Base-by-base conservation (phyloP, 2,797 vertebrate species). In the Phrynocephalus vlangalii region DNA sequence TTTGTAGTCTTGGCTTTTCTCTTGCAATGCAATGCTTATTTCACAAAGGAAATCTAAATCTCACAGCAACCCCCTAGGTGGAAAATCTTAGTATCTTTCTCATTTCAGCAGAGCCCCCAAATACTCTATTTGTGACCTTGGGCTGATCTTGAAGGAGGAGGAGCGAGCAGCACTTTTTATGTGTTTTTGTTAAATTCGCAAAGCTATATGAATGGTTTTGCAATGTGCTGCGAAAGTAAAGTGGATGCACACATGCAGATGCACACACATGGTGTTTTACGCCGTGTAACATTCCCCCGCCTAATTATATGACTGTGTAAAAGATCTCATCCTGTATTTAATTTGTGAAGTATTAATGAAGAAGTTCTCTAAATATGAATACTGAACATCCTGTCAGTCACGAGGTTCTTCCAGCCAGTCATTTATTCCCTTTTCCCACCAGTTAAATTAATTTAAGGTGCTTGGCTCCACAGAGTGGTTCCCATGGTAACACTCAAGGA, bases 301-400 rank as follows among this genome's bases (percentile, higher is more conserved):
- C 85, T 84, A 60, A 30, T 18, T 22, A 44, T 70, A 28, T 50
- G 16, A 70, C 73, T 0, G 0, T 72, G 30, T 48, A 86, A 72
- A 0, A 91, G 82, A 79, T 76, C 79, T 78, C 7, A 30, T 73
- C 76, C 56, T 78, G 73, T 0, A 0, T 83, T 89, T 89, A 26
- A 3, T 72, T 90, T 88, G 2, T 33, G 72, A 6, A 86, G 87
- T 70, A 86, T 87, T 94, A 88, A 78, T 15, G 24, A 88, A 73
- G 67, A 68, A 76, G 75, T 81, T 91, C 5, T 79, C 89, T 87
- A 87, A 91, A 92, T 15, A 91, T 90, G 38, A 90, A 90, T 28
- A 3, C 18, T 66, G 38, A 90, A 70, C 9, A 7, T 82, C 88
- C 86, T 89, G 80, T 92, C 88, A 91, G 83, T 86, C 85, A 50